Evolutionary conservation across 2,797 vertebrate species (phyloP).

Genomic region (Saguinus oedipus): DNA sequence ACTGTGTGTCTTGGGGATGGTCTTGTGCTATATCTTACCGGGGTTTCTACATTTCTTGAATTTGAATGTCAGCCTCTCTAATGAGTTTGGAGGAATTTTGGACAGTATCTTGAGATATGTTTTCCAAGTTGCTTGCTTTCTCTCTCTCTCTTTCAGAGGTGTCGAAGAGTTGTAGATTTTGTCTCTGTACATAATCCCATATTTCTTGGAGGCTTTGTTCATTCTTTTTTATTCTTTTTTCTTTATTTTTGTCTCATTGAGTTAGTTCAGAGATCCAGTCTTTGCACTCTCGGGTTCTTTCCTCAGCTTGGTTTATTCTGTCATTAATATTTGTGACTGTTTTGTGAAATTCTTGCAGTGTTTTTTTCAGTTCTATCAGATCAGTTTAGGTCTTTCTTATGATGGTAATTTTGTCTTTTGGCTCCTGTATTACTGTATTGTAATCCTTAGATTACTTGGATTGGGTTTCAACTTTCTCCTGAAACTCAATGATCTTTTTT

Average conservation of each 20-base stretch:
- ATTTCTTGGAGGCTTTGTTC: background rate
- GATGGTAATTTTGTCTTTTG: background rate
- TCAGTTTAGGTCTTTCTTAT: background rate
- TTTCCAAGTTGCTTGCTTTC: background rate
- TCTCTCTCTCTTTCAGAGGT: background rate
- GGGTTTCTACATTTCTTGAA: background rate
- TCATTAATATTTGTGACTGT: background rate
- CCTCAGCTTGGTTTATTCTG: background rate
- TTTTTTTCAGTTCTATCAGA: background rate
- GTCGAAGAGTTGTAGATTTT: background rate
- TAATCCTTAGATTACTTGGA: background rate
- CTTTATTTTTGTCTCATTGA: background rate
- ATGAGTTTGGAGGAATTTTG: background rate
- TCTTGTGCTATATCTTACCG: background rate
- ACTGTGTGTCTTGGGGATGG: background rate
- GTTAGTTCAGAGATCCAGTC: background rate
- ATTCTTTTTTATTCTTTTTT: background rate
- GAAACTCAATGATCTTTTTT: background rate
- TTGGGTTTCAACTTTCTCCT: background rate
- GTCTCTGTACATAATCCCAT: background rate
- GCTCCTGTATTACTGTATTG: background rate
- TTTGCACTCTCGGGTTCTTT: background rate
- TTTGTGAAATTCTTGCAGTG: background rate
- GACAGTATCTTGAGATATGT: background rate
- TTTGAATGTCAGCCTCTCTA: background rate